These are phyloP conservation scores for Platyscapa corneri DNA, from an alignment of 1,140 invertebrate species.

Conservation along the genomic window DNA sequence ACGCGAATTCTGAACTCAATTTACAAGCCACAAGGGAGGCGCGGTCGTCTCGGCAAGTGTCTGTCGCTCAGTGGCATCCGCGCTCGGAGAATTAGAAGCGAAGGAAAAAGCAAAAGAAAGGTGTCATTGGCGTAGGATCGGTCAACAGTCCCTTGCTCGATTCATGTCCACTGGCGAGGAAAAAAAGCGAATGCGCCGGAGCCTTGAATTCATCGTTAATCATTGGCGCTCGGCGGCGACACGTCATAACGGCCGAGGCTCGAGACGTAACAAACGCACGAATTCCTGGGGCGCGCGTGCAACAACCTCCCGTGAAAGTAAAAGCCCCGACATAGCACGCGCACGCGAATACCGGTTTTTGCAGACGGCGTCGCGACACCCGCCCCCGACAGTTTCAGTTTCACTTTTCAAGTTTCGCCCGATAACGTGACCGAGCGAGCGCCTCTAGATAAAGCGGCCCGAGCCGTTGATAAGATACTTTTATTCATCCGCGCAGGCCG, in stretches of 20 bases:
- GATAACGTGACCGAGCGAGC: neutral
- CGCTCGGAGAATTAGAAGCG: neutral
- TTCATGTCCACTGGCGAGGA: neutral
- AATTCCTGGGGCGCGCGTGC: slow-evolving; percentile 7
- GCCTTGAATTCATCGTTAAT: slow-evolving; percentile 25
- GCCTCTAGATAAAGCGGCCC: neutral
- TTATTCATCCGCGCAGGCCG: neutral
- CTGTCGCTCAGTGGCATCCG: neutral
- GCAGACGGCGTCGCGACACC: neutral
- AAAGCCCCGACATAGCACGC: neutral
- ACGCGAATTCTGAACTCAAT: neutral
- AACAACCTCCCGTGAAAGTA: slow-evolving; percentile 11
- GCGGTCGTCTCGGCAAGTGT: neutral
- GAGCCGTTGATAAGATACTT: neutral
- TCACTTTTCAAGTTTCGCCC: slow-evolving; percentile 19
- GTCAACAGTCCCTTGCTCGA: neutral
- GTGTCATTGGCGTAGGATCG: neutral
- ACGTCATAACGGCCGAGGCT: slow-evolving; percentile 7
- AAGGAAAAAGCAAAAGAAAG: neutral
- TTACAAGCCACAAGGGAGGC: neutral
- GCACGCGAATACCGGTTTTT: slow-evolving; percentile 9
- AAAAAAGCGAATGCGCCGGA: neutral
- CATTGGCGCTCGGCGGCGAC: neutral
- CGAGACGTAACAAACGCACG: neutral
- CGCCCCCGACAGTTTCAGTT: neutral